Conservation (phyloP, 2,113 vertebrate species). For the Lates calcarifer region DNA sequence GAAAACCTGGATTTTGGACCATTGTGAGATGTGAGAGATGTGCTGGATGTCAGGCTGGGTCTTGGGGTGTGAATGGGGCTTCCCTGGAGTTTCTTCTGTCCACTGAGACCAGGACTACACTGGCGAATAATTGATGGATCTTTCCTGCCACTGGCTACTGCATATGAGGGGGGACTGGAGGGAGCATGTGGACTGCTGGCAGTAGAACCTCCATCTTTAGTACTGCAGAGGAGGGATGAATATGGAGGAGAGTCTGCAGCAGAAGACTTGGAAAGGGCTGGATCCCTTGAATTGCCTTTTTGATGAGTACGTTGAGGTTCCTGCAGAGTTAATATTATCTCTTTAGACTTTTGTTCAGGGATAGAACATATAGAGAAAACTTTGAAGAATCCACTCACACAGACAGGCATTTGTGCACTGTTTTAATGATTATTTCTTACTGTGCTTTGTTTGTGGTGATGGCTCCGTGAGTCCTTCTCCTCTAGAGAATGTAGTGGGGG, state of each 20-base stretch:
- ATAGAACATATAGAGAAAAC: neutral
- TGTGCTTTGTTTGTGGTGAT: slow-evolving; percentile 84
- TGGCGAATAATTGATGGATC: slow-evolving; percentile 37
- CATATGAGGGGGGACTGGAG: slow-evolving; percentile 52
- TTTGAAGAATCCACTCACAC: neutral
- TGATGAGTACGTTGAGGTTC: slow-evolving; percentile 67
- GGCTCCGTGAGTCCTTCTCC: slow-evolving; percentile 76
- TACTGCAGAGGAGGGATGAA: slow-evolving; percentile 46
- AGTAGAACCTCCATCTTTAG: slow-evolving; percentile 58
- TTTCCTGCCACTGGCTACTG: slow-evolving; percentile 45
- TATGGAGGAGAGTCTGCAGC: slow-evolving; percentile 49
- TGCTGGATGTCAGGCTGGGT: slow-evolving; percentile 30
- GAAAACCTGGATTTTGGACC: slow-evolving; percentile 61
- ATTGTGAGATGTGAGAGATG: slow-evolving; percentile 41
- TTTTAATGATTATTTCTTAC: slow-evolving; percentile 70
- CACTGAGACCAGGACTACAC: slow-evolving; percentile 48
- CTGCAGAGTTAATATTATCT: slow-evolving; percentile 59
- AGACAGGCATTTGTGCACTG: neutral
- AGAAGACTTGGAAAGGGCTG: slow-evolving; percentile 33
- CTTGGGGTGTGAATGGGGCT: slow-evolving; percentile 46
- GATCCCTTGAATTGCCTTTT: slow-evolving; percentile 64
- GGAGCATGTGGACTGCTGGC: slow-evolving; percentile 53
- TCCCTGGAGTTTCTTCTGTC: slow-evolving; percentile 59
- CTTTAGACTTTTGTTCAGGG: neutral
- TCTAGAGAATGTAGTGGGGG: slow-evolving; percentile 37